Base-by-base conservation (phyloP, 2,797 vertebrate genomes). In the Adrianichthys oophorus region DNA sequence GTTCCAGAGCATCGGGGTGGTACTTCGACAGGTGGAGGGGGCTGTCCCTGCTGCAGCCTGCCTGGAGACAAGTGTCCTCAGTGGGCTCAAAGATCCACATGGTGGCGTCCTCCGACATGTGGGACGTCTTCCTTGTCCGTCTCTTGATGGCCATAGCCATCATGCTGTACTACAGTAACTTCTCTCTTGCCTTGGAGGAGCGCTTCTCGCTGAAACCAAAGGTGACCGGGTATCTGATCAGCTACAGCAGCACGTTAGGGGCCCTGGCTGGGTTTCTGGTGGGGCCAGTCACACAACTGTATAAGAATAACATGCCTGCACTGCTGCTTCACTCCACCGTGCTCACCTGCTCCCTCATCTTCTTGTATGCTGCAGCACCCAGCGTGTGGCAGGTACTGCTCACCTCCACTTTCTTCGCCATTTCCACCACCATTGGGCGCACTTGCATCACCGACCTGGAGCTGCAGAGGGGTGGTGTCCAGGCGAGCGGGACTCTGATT, bases 111-210 rank as follows among this genome's bases (percentile, higher is more conserved):
- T 98, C 95, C 0, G 89, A 95, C 73, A 88, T 97, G 88, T 95
- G 96, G 95, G 94, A 97, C 78, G 74, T 98, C 42, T 95, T 98
- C 72, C 83, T 95, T 12, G 92, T 97, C 60, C 94, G 95, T 21
- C 84, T 98, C 26, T 83, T 99, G 58, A 97, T 98, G 95, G 95
- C 92, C 2, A 16, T 98, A 47, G 87, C 95, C 0, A 93, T 95
- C 70, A 93, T 99, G 92, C 90, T 98, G 1, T 97, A 97, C 82
- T 92, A 98, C 10, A 98, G 95, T 60, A 99, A 99, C 82, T 98
- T 98, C 76, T 93, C 93, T 46, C 77, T 98, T 80, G 96, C 95
- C 14, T 91, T 99, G 89, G 95, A 98, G 83, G 96, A 98, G 87
- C 94, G 96, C 52, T 98, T 98, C 70, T 90, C 85, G 1, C 82